Conservation (phyloP, 30 jellyfish, hydroid and myxozoan species). For the Aurelia aurita region DNA sequence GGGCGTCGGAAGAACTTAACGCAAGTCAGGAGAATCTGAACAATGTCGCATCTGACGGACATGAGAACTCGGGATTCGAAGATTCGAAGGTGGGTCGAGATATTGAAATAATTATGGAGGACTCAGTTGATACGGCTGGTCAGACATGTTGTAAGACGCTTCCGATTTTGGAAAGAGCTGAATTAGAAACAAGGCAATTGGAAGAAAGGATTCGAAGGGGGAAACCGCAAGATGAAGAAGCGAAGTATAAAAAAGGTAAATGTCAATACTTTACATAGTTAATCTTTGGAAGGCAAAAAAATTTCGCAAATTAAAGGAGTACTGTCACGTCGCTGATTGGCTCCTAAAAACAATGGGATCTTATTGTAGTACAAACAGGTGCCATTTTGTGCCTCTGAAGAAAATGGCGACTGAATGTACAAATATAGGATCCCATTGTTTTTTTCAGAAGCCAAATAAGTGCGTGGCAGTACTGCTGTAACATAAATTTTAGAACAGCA, state of each 20-base stretch:
- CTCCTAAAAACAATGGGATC: too few species aligned
- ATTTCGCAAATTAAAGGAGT: too few species aligned
- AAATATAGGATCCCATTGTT: too few species aligned
- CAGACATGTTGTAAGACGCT: background rate
- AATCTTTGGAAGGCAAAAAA: too few species aligned
- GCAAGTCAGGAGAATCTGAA: slow-evolving; percentile 50
- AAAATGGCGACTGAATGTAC: too few species aligned
- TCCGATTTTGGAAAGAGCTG: slow-evolving; percentile 21
- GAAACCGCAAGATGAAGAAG: slow-evolving; percentile 38
- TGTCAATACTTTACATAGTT: background rate
- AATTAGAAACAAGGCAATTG: slow-evolving; percentile 20
- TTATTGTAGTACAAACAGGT: too few species aligned
- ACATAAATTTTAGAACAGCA: too few species aligned
- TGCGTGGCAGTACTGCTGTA: too few species aligned
- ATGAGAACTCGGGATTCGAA: slow-evolving; percentile 23
- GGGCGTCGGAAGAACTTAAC: slow-evolving; percentile 81
- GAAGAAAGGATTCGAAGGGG: slow-evolving; percentile 57
- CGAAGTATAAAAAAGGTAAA: slow-evolving; percentile 61
- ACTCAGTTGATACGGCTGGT: slow-evolving; percentile 1
- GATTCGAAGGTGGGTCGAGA: slow-evolving; percentile 32
- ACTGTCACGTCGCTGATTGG: too few species aligned
- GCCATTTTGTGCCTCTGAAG: too few species aligned
- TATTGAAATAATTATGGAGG: background rate
- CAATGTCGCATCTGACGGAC: slow-evolving; percentile 34
- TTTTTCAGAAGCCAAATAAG: too few species aligned